Conservation (phyloP, 2,797 vertebrate species). For the Coregonus sp. region DNA sequence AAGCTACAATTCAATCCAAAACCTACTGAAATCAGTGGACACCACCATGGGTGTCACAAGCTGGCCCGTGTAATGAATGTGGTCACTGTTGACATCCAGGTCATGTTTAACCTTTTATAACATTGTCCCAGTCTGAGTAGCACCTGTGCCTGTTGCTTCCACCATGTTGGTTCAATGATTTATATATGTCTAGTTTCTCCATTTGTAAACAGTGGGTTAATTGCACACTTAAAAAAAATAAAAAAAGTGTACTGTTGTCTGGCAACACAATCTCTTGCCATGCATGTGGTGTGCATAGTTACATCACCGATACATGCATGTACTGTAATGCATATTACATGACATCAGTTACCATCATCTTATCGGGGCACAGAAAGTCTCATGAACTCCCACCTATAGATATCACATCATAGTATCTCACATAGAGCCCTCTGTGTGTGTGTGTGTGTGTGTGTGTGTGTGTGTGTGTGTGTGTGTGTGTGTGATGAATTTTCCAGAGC, state of each 20-base stretch:
- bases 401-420: conserved; percentile 37
- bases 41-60: too few species aligned
- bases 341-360: not conserved
- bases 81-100: not conserved
- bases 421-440: too few species aligned
- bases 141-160: not conserved
- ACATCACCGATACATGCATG: not conserved
- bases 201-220: not conserved
- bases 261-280: not conserved
- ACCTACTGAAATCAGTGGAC: too few species aligned
- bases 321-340: not conserved
- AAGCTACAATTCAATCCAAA: too few species aligned
- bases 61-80: not conserved
- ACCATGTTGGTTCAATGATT: not conserved
- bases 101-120: not conserved
- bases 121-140: not conserved
- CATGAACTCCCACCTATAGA: conserved; percentile 12
- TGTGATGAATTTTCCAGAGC: conserved; percentile 63
- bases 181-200: not conserved
- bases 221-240: not conserved
- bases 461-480: conserved; percentile 47
- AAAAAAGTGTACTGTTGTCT: not conserved
- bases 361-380: not conserved
- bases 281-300: not conserved
- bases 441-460: conserved; percentile 37